phyloP scores from a whole-genome alignment of 2,797 vertebrate genomes.

The Sebastes oblongus region DNA sequence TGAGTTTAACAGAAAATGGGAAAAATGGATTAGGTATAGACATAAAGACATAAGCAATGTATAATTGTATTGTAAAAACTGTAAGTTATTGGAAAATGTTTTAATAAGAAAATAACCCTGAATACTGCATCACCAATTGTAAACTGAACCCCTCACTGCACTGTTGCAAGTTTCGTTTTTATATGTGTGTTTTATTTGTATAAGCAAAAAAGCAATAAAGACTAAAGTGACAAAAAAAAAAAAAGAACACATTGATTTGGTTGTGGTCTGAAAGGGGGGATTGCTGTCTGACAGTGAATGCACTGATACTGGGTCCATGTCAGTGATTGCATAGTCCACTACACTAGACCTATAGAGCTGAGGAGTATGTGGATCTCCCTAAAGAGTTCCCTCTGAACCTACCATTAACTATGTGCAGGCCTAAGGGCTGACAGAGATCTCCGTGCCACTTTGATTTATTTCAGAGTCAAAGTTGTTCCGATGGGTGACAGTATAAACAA shows the following conservation, averaged over 20 bases:
- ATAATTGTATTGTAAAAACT: too few relatives aligned
- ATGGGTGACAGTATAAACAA: background rate
- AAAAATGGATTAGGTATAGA: too few relatives aligned
- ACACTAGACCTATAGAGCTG: background rate
- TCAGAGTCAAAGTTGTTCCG: constrained; percentile 1
- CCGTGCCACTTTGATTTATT: constrained; percentile 10
- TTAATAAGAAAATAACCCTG: too few relatives aligned
- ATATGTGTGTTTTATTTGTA: too few relatives aligned
- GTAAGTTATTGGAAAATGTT: too few relatives aligned
- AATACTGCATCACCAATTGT: too few relatives aligned
- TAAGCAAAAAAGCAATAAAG: too few relatives aligned
- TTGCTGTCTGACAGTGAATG: background rate
- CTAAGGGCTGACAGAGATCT: background rate
- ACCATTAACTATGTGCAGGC: background rate
- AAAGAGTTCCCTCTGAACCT: background rate
- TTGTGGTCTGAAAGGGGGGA: background rate
- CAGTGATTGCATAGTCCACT: background rate
- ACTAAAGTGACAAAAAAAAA: too few relatives aligned
- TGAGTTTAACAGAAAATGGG: too few relatives aligned
- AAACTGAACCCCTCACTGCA: too few relatives aligned
- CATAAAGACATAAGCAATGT: too few relatives aligned
- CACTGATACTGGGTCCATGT: background rate
- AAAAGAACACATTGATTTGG: background rate
- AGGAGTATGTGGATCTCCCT: background rate
- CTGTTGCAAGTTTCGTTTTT: too few relatives aligned